A percentile compares a stretch with the other conserved stretches of the same genome.
These are phyloP conservation scores for Fratercula arctica DNA, from an alignment of 2,797 vertebrate species.

Conservation along the genomic window DNA sequence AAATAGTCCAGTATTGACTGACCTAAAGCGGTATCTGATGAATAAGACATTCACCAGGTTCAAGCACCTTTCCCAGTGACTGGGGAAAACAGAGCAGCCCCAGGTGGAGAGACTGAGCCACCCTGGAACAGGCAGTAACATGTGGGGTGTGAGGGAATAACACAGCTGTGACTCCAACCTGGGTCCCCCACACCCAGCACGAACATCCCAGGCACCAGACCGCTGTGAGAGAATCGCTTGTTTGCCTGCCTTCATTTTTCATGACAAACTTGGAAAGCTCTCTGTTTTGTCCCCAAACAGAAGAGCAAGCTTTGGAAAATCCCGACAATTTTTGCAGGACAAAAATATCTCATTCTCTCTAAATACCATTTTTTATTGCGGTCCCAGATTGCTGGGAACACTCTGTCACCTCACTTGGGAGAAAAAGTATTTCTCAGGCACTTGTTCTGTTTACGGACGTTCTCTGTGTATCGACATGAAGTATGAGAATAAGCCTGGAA, in stretches of 20 bases:
- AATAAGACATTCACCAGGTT: neutral
- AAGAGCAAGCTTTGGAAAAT: conserved; percentile 21
- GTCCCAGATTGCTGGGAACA: neutral
- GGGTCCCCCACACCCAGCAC: neutral
- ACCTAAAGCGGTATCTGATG: neutral
- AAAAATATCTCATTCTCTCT: neutral
- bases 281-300: neutral
- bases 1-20: neutral
- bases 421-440: neutral
- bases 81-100: neutral
- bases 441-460: neutral
- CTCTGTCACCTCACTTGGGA: neutral
- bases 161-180: rapidly evolving
- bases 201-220: neutral
- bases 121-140: neutral
- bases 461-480: neutral
- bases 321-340: neutral
- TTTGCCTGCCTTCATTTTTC: neutral
- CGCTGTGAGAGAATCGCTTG: neutral
- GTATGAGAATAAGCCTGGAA: neutral
- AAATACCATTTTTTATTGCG: neutral
- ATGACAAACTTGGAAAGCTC: neutral
- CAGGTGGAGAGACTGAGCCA: neutral
- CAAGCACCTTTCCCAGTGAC: neutral
- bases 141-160: neutral